A percentile compares a stretch with the other conserved stretches of the same genome.
phyloP scores from a whole-genome alignment of 2,888 invertebrate genomes.

The Acanthosepion lycidas region DNA sequence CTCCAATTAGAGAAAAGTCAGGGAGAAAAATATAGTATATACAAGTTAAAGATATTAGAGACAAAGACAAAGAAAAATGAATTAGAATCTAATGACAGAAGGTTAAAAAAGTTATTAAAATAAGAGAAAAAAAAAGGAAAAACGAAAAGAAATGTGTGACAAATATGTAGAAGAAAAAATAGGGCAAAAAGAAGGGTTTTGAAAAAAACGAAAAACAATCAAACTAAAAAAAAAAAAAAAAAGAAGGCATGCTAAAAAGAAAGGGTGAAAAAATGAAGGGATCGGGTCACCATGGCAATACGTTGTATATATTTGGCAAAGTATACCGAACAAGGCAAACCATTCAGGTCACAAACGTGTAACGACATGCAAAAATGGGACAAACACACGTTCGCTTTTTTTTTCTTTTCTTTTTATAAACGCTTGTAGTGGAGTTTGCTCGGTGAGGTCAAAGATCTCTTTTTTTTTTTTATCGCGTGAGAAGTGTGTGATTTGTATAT shows the following conservation, averaged over 20 bases:
- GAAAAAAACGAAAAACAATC: neutral
- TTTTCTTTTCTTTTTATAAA: no score
- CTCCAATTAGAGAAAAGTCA: neutral
- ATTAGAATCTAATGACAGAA: neutral
- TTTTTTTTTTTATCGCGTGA: no score
- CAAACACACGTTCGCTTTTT: neutral
- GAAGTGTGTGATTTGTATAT: no score
- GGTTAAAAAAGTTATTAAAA: neutral
- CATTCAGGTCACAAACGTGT: conserved; percentile 8
- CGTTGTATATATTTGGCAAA: neutral
- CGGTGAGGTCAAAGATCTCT: no score
- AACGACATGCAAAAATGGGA: neutral
- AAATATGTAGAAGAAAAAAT: neutral
- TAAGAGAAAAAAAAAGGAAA: neutral
- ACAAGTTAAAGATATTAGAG: neutral
- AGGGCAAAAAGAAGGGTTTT: neutral
- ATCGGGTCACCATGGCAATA: neutral
- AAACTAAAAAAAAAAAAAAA: no score
- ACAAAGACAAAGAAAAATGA: neutral
- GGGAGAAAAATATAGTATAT: neutral
- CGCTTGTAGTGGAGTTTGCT: no score
- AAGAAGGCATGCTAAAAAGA: neutral
- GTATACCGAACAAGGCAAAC: neutral
- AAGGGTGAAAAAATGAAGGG: neutral
- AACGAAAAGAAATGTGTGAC: neutral